These are phyloP conservation scores for Ganaspis sp. DNA, from an alignment of 1,140 invertebrate species.

Conservation along the genomic window DNA sequence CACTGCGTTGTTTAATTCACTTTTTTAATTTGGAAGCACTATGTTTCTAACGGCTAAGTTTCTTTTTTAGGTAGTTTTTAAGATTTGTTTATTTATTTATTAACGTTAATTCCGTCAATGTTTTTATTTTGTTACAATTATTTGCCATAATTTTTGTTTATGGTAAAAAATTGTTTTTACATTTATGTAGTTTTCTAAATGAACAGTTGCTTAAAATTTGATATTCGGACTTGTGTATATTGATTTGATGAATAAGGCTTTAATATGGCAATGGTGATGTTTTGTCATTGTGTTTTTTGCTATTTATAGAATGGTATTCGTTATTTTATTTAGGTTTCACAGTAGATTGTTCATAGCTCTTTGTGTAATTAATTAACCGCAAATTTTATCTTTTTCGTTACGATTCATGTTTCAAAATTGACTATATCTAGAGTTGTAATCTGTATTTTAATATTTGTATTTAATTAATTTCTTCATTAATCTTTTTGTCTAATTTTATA, in stretches of 20 bases:
- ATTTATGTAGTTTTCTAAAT: neutral
- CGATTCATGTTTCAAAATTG: too few species aligned
- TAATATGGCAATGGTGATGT: neutral
- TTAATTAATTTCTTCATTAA: too few species aligned
- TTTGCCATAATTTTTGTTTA: neutral
- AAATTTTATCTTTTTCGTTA: too few species aligned
- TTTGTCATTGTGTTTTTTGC: neutral
- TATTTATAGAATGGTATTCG: too few species aligned
- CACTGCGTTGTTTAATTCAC: neutral
- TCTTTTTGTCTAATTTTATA: too few species aligned
- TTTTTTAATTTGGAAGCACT: slow-evolving; percentile 11
- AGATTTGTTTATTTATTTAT: too few species aligned
- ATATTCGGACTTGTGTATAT: neutral
- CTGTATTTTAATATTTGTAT: too few species aligned
- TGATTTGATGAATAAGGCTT: neutral
- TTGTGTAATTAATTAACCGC: too few species aligned
- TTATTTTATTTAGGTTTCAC: too few species aligned
- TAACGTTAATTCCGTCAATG: too few species aligned
- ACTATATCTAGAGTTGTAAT: too few species aligned
- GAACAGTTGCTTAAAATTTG: neutral
- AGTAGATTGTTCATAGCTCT: neutral
- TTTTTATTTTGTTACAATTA: neutral
- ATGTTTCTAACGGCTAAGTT: neutral
- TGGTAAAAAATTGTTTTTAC: neutral
- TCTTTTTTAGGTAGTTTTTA: too few species aligned